Percentiles rank a stretch among this genome's conserved stretches.
These are phyloP conservation scores for Gadus macrocephalus DNA, from an alignment of 2,113 vertebrate genomes.

Conservation along the genomic window DNA sequence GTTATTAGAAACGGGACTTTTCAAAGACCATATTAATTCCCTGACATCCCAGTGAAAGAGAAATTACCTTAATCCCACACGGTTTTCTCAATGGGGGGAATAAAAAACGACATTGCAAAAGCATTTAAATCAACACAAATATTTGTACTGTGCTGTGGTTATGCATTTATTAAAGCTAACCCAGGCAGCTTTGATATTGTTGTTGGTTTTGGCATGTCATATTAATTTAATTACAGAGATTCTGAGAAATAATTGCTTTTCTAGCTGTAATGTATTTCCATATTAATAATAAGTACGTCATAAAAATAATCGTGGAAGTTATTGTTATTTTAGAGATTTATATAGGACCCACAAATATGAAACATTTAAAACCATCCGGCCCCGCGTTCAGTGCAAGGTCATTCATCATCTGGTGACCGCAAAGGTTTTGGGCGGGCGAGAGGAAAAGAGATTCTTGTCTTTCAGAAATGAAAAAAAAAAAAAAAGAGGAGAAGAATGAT, in stretches of 20 bases:
- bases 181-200: no score
- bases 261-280: no score
- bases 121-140: not conserved
- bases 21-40: slow-evolving; percentile 51
- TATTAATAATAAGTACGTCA: no score
- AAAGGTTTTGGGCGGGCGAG: not conserved
- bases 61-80: slow-evolving; percentile 41
- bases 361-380: not conserved
- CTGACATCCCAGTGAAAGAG: slow-evolving; percentile 33
- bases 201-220: no score
- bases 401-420: not conserved
- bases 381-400: not conserved
- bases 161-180: no score
- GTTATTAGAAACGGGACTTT: slow-evolving; percentile 44
- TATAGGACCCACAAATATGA: slow-evolving; percentile 1
- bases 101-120: not conserved
- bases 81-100: not conserved
- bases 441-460: slow-evolving; percentile 16
- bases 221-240: no score
- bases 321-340: no score
- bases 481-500: slow-evolving; percentile 10
- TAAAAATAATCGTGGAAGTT: no score
- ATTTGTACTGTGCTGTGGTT: no score
- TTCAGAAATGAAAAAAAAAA: not conserved
- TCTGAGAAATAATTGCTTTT: no score